phyloP scores from a whole-genome alignment of 2,888 invertebrate species.

The Petrolisthes cinctipes region DNA sequence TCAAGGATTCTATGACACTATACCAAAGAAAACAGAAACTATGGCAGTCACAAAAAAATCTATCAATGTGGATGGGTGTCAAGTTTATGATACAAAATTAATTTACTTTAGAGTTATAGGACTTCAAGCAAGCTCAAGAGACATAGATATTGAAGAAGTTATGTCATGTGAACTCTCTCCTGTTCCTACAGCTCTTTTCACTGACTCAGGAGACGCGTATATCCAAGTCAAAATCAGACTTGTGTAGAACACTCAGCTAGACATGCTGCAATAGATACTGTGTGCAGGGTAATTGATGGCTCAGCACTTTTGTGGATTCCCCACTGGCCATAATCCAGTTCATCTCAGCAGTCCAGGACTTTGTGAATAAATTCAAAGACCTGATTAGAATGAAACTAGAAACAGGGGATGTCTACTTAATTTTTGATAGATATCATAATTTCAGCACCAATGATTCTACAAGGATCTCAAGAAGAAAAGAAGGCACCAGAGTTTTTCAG shows the following conservation, averaged over 20 bases:
- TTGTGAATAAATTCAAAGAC: slow-evolving; percentile 22
- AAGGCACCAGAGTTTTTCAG: slow-evolving; percentile 30
- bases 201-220: slow-evolving; percentile 32
- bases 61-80: slow-evolving; percentile 2
- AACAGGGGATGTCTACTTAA: slow-evolving; percentile 39
- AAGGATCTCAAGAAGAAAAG: slow-evolving; percentile 34
- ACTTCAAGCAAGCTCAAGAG: slow-evolving; percentile 21
- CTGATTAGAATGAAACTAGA: slow-evolving; percentile 28
- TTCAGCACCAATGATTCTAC: slow-evolving; percentile 22
- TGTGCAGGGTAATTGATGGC: slow-evolving; percentile 21
- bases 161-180: slow-evolving; percentile 7
- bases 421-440: slow-evolving; percentile 5
- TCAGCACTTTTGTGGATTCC: slow-evolving; percentile 24
- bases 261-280: slow-evolving; percentile 18
- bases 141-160: slow-evolving; percentile 11
- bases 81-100: neutral
- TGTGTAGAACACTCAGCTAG: slow-evolving; percentile 1
- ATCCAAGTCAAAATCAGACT: slow-evolving; percentile 35
- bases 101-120: slow-evolving; percentile 5
- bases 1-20: neutral
- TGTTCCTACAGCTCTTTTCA: slow-evolving; percentile 24
- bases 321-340: slow-evolving; percentile 25
- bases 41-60: neutral
- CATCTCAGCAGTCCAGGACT: slow-evolving; percentile 5
- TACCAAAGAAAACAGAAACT: neutral